phyloP scores from a whole-genome alignment of 2,113 vertebrate species.

The Psammodynastes pulverulentus region DNA sequence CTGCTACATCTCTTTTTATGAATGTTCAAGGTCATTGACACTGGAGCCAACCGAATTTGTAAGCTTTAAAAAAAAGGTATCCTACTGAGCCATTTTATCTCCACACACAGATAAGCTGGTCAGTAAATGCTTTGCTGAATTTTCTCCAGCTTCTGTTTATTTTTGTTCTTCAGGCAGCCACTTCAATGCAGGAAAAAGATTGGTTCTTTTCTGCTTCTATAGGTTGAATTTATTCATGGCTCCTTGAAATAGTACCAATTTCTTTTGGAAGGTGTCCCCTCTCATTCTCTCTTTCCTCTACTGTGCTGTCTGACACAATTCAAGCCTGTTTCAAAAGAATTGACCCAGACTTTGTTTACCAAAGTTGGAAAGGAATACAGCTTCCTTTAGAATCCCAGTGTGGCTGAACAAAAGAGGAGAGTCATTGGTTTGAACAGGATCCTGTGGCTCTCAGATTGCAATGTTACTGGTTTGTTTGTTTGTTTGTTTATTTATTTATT shows the following conservation, averaged over 20 bases:
- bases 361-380: conserved; percentile 39
- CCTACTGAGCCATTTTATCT: not conserved
- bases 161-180: not conserved
- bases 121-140: not conserved
- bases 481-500: not conserved
- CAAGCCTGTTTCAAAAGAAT: conserved; percentile 49
- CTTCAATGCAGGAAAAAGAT: conserved; percentile 1
- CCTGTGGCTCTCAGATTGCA: conserved; percentile 37
- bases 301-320: not conserved
- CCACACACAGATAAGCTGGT: not conserved
- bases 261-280: conserved; percentile 42
- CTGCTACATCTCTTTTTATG: not conserved
- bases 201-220: conserved; percentile 16
- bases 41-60: not conserved
- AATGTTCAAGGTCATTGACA: conserved; percentile 5
- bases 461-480: not conserved
- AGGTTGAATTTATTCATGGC: conserved; percentile 4
- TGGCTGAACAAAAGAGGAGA: conserved; percentile 24
- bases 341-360: conserved; percentile 52
- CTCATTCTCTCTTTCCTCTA: not conserved
- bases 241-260: conserved; percentile 48
- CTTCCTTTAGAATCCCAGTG: conserved; percentile 26
- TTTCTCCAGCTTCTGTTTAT: conserved; percentile 26
- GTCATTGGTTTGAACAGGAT: conserved; percentile 43
- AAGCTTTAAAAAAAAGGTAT: conserved; percentile 6